Evolutionary conservation across 2,797 vertebrate species (phyloP).

Genomic region (Chanos chanos): DNA sequence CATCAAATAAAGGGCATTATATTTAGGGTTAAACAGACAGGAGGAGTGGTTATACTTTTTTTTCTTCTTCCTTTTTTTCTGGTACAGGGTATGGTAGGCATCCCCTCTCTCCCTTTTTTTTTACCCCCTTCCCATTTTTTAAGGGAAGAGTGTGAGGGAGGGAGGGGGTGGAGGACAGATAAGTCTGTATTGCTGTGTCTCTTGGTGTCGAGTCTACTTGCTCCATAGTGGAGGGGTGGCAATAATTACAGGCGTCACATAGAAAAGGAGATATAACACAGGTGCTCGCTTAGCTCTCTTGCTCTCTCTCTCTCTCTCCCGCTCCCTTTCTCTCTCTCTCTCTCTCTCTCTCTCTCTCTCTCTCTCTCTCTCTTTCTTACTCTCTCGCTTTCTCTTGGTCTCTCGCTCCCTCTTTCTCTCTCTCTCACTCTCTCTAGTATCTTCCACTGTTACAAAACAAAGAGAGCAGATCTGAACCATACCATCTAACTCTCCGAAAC

Average conservation of each 20-base stretch:
- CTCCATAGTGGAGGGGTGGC: constrained; percentile 31
- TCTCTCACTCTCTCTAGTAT: constrained; percentile 65
- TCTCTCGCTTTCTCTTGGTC: constrained; percentile 48
- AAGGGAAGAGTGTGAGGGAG: constrained; percentile 12
- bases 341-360: constrained; percentile 57
- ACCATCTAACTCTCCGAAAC: constrained; percentile 54
- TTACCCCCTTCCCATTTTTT: constrained; percentile 11
- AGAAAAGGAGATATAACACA: constrained; percentile 50
- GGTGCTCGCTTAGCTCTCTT: constrained; percentile 58
- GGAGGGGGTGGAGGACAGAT: constrained; percentile 37
- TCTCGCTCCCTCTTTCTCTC: constrained; percentile 62
- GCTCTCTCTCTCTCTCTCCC: constrained; percentile 49
- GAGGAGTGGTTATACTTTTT: neutral
- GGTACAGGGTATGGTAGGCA: constrained; percentile 11
- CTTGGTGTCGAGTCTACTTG: neutral
- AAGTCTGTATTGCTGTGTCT: constrained; percentile 42
- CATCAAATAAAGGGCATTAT: too few relatives aligned
- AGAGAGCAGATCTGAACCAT: constrained; percentile 68
- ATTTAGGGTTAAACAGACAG: neutral
- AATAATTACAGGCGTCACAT: constrained; percentile 45
- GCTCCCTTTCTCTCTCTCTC: constrained; percentile 57
- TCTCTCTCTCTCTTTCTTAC: constrained; percentile 53
- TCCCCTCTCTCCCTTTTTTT: neutral
- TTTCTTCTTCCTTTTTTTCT: neutral
- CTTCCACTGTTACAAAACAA: constrained; percentile 65